Evolutionary conservation across 2,888 invertebrate species (phyloP).

Genomic region (Caenorhabditis auriculariae): DNA sequence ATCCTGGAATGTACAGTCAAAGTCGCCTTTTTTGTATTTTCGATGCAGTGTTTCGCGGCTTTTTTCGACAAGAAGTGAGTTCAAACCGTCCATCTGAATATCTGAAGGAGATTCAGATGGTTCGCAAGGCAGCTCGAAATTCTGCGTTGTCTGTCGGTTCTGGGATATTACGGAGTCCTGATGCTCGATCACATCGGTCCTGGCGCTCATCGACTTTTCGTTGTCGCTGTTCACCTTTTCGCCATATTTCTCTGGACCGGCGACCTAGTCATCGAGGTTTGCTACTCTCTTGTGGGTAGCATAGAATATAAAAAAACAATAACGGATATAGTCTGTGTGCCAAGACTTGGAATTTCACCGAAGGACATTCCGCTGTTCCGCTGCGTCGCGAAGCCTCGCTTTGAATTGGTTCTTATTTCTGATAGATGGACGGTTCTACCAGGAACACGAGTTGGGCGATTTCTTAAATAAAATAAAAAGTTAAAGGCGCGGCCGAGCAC

Average conservation of each 20-base stretch:
- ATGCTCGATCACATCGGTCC: slow-evolving; percentile 50
- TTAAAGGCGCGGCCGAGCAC: too few species aligned
- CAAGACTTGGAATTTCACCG: too few species aligned
- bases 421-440: too few species aligned
- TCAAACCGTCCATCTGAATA: not conserved
- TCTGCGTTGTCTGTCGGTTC: slow-evolving; percentile 46
- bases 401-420: too few species aligned
- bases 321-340: too few species aligned
- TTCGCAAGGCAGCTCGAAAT: slow-evolving; percentile 55
- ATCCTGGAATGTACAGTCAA: slow-evolving; percentile 54
- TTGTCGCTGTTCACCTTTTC: slow-evolving; percentile 37
- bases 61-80: slow-evolving; percentile 47
- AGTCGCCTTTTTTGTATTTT: slow-evolving; percentile 56
- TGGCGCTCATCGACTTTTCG: slow-evolving; percentile 54
- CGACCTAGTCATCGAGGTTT: slow-evolving; percentile 25
- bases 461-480: too few species aligned
- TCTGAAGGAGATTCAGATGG: slow-evolving; percentile 34
- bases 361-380: too few species aligned
- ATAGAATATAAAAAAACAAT: too few species aligned
- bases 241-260: slow-evolving; percentile 19
- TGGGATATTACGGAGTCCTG: slow-evolving; percentile 46
- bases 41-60: slow-evolving; percentile 56
- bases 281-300: too few species aligned
- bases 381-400: too few species aligned
- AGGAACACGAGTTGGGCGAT: too few species aligned